Conservation (phyloP, 53 echinoderm and acorn worm genomes). For the Temnopleurus reevesii region DNA sequence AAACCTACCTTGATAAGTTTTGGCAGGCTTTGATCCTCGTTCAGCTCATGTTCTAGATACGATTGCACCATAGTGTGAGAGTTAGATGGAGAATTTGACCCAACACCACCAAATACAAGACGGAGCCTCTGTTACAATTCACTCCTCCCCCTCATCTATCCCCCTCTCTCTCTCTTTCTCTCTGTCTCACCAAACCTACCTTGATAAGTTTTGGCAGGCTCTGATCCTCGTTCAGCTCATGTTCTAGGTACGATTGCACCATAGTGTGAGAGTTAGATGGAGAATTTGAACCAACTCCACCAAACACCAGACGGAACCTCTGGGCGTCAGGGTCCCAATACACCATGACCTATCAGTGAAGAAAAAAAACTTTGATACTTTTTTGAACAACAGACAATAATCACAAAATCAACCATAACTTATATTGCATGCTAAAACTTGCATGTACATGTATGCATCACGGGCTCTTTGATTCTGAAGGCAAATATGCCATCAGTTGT, state of each 20-base stretch:
- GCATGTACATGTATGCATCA: too few relatives aligned
- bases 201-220: conserved; percentile 71
- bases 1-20: conserved; percentile 74
- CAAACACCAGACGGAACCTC: conserved; percentile 70
- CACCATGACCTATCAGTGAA: conserved; percentile 70
- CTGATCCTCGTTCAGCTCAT: conserved; percentile 81
- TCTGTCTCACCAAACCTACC: conserved; percentile 59
- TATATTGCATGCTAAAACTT: too few relatives aligned
- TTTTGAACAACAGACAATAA: too few relatives aligned
- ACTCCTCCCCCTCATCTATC: too few relatives aligned
- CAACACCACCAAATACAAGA: conserved; percentile 62
- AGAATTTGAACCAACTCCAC: conserved; percentile 64
- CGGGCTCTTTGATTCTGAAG: too few relatives aligned
- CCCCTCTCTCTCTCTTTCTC: too few relatives aligned
- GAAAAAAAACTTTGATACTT: too few relatives aligned
- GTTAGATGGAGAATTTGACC: conserved; percentile 69
- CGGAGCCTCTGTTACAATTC: conserved; percentile 37
- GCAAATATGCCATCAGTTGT: too few relatives aligned
- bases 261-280: conserved; percentile 84
- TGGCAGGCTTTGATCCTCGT: conserved; percentile 72
- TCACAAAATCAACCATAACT: too few relatives aligned
- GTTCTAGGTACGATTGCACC: conserved; percentile 74
- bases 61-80: conserved; percentile 72
- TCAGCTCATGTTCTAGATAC: conserved; percentile 82
- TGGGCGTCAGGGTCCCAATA: conserved; percentile 67